A percentile compares a stretch with the other conserved stretches of the same genome.
Evolutionary conservation across 2,797 vertebrate genomes (phyloP).

Genomic region (Ctenopoma kingsleyae): DNA sequence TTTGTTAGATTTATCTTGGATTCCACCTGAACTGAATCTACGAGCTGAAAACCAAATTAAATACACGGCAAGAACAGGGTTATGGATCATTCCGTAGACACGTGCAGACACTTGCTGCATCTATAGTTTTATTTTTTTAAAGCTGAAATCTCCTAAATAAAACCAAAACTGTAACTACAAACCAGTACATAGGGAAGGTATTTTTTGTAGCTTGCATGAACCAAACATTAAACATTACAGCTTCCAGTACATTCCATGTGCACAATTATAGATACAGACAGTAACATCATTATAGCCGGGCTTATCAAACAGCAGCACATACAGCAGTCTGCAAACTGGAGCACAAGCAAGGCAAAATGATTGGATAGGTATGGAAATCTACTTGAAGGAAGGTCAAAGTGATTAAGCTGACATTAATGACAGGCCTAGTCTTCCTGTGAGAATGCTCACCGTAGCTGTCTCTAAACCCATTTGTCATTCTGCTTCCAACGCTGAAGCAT

Average conservation of each 20-base stretch:
- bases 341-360: constrained; percentile 71
- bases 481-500: constrained; percentile 76
- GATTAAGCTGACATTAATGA: constrained; percentile 88
- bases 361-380: constrained; percentile 86
- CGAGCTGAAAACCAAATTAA: background rate
- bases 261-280: constrained; percentile 47
- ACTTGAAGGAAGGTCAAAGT: constrained; percentile 87
- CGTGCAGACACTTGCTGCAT: background rate
- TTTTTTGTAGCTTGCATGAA: constrained; percentile 1
- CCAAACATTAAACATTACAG: constrained; percentile 28
- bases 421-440: constrained; percentile 82
- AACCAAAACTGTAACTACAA: background rate
- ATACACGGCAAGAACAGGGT: background rate
- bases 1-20: too few relatives aligned
- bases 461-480: constrained; percentile 86
- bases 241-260: constrained; percentile 37
- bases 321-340: constrained; percentile 67
- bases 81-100: background rate
- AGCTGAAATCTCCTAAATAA: constrained; percentile 2
- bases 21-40: background rate
- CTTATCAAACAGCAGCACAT: constrained; percentile 69
- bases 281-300: constrained; percentile 48
- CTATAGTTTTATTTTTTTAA: background rate
- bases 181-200: background rate
- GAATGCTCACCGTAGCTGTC: constrained; percentile 78